phyloP scores from a whole-genome alignment of 2,888 invertebrate genomes.

The Lepidochrysops patricia region DNA sequence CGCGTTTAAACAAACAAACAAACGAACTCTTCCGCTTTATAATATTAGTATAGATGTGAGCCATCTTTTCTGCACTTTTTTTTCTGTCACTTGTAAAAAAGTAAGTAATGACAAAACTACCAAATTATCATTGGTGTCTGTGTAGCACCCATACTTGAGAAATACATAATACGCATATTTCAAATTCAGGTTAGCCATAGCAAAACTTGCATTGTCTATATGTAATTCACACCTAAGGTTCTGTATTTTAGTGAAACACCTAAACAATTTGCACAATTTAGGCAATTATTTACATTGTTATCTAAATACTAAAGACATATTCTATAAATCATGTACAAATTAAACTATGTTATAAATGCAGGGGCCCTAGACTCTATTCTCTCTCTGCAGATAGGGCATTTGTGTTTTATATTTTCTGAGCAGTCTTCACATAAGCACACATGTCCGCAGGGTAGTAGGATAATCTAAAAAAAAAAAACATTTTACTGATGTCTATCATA shows the following conservation, averaged over 20 bases:
- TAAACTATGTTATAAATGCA: constrained; percentile 80
- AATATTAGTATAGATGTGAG: no score
- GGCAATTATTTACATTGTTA: constrained; percentile 10
- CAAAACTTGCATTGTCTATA: background rate
- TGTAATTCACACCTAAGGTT: background rate
- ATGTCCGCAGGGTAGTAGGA: constrained; percentile 91
- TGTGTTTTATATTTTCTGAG: constrained; percentile 78
- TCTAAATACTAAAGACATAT: background rate
- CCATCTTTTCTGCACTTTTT: no score
- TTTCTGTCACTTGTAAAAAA: no score
- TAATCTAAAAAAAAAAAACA: constrained; percentile 73
- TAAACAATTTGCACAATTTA: background rate
- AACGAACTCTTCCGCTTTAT: no score
- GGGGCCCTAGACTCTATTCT: constrained; percentile 80
- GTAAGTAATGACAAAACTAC: no score
- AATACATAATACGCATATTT: no score
- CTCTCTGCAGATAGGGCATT: constrained; percentile 88
- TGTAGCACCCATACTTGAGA: no score
- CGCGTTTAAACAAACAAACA: no score
- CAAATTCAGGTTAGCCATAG: background rate
- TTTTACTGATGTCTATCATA: no score
- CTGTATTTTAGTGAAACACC: background rate
- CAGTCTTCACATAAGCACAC: constrained; percentile 93
- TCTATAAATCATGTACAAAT: background rate
- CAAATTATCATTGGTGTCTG: no score